Base-by-base conservation (phyloP, 2,888 invertebrate genomes). In the Oscheius sp. region DNA sequence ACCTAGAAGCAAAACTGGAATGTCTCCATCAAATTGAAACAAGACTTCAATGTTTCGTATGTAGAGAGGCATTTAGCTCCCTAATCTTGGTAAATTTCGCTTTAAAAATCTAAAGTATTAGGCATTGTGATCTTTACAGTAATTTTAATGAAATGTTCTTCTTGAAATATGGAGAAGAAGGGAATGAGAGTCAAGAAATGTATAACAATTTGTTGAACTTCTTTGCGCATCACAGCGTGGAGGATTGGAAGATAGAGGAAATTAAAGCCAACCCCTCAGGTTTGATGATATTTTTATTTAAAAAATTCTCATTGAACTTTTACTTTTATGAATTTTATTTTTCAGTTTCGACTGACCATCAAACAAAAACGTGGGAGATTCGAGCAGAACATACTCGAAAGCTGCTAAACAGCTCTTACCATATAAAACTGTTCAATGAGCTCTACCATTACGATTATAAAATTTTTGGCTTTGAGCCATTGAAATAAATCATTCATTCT, bases 11-110 rank as follows among this genome's bases (percentile, higher is more conserved):
- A n/a, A 15, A 45, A 45, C n/a, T 29, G 15, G 2, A n/a, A 6
- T 1, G 27, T 42, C n/a, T 5, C 12, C 15, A 2, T 1, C 1
- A 4, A 12, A 15, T 5, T 42, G 29, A n/a, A 45, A 5, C 6
- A 45, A 42, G 29, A n/a, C 23, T 29, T 61, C 29, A 6, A 27
- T 23, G 12, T 45, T 12, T n/a, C 29, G 15, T 61, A 61, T 45
- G 61, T 45, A 61, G 27, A 27, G 2, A 42, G 45, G n/a, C 61
- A 61, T 42, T 45, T 61, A 45, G 61, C 61, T 27, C 61, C 61
- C 5, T 34, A 55, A 34, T 17, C 20, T n/a, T 55, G 55, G 55
- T 55, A 34, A 31, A 20, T 27, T n/a, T n/a, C n/a, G n/a, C n/a
- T n/a, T n/a, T n/a, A n/a, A n/a, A n/a, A n/a, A n/a, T n/a, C n/a